Evolutionary conservation across 2,888 invertebrate genomes (phyloP), one percentile per base, ranked within the genome.

Genomic region (Saturnia pavonia): DNA sequence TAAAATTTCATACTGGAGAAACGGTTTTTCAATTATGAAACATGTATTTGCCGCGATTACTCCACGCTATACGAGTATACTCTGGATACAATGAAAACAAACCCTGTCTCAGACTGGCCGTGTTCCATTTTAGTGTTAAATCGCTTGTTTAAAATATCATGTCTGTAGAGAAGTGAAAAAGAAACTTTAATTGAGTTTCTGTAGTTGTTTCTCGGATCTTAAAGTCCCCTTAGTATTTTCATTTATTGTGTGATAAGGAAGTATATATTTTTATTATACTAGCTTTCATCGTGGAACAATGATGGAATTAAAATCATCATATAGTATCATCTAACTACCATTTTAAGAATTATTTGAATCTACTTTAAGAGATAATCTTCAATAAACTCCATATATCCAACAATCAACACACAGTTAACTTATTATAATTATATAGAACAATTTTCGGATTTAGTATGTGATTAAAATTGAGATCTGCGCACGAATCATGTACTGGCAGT

Each of bases 1-100:
- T 70, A 51, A 43, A 45, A 43, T n/a, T 69, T 69, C 22, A 14
- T n/a, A 57, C 8, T 22, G 42, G 25, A 43, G 54, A 42, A 42
- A 27, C 16, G n/a, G 27, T 51, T 45, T 57, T 69, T 27, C 27
- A 63, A 63, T 34, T 60, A 16, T 19, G 2, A n/a, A 19, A 19
- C 9, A 22, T 54, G n/a, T 54, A 7, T 54, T 54, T 54, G 8
- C 54, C 54, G 11, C 11, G 54, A 54, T 51, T n/a, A 51, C 19
- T n/a, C 51, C n/a, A 1, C n/a, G 51, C 51, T 51, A 51, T 19
- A n/a, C n/a, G n/a, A n/a, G n/a, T n/a, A n/a, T n/a, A n/a, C n/a
- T n/a, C n/a, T n/a, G n/a, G n/a, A n/a, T n/a, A n/a, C n/a, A n/a
- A n/a, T n/a, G n/a, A n/a, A n/a, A 54, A 22, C 11, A 9, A 54